phyloP scores from a whole-genome alignment of 2,113 vertebrate genomes.

The Rattus norvegicus region GRCr8 NC_086033.1:89070001-89070500 shows the following conservation, averaged over 20 bases:
- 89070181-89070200: no score
- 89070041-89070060: no score
- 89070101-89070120: no score
- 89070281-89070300: neutral
- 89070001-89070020: neutral
- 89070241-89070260: neutral
- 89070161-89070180: no score
- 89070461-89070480: slow-evolving; percentile 21
- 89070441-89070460: neutral
- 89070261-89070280: neutral
- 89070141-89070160: no score
- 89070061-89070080: no score
- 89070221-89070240: neutral
- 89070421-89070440: neutral
- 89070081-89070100: no score
- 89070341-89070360: neutral
- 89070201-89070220: no score
- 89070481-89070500: neutral
- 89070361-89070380: no score
- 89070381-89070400: neutral
- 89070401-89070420: neutral
- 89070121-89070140: no score
- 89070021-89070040: no score
- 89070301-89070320: neutral
- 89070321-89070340: neutral